Conservation (phyloP, 2,797 vertebrate genomes). For the Decapterus maruadsi region DNA sequence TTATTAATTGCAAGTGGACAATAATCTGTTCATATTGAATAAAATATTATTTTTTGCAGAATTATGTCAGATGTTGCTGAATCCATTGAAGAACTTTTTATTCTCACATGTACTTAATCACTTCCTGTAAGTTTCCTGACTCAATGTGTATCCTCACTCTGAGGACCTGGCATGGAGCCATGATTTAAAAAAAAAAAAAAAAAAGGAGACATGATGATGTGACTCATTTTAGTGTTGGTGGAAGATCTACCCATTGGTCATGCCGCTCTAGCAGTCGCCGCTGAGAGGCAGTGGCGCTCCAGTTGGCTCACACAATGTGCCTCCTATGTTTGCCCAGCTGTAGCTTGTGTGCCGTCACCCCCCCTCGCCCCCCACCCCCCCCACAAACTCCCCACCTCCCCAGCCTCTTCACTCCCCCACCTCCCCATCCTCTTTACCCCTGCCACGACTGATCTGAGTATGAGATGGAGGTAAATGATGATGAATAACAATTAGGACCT, state of each 20-base stretch:
- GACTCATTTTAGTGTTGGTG: not conserved
- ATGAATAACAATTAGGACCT: constrained; percentile 58
- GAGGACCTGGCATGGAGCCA: not conserved
- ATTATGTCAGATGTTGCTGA: not conserved
- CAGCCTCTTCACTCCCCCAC: not conserved
- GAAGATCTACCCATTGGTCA: constrained; percentile 8
- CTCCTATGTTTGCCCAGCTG: constrained; percentile 60
- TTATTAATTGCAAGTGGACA: not conserved
- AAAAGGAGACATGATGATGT: not conserved
- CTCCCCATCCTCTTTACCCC: constrained; percentile 38
- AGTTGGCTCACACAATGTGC: constrained; percentile 18
- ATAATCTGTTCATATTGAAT: not conserved
- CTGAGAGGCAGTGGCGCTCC: constrained; percentile 61
- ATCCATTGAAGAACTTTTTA: not conserved
- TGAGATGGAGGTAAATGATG: constrained; percentile 43
- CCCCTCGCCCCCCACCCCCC: not conserved
- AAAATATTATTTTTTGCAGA: not conserved
- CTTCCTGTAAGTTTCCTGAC: not conserved
- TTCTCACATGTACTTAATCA: not conserved
- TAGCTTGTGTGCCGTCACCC: constrained; percentile 43
- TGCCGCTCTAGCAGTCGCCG: constrained; percentile 31
- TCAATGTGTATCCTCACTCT: not conserved
- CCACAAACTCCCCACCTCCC: not conserved
- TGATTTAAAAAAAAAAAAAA: not conserved
- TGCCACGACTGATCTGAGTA: constrained; percentile 44